Percentiles rank a stretch among this genome's conserved stretches.
These are phyloP conservation scores for Labroides dimidiatus DNA, from an alignment of 2,797 vertebrate genomes.

Conservation along the genomic window DNA sequence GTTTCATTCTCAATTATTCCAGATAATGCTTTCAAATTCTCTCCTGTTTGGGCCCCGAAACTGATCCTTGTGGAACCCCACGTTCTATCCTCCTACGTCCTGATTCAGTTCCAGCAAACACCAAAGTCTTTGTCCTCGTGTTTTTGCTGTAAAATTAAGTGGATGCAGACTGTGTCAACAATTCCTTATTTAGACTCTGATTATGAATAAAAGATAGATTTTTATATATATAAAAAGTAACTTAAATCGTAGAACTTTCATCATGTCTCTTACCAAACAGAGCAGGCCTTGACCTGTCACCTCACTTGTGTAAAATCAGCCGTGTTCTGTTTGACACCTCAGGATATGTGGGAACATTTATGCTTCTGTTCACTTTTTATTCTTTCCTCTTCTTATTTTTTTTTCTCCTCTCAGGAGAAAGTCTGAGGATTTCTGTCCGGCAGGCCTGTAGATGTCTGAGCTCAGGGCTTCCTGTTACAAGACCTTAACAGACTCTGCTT, in stretches of 20 bases:
- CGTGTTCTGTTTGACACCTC: neutral
- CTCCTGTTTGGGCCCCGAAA: too few relatives aligned
- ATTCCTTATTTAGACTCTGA: neutral
- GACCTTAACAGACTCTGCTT: conserved; percentile 65
- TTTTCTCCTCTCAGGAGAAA: conserved; percentile 45
- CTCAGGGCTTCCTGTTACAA: conserved; percentile 72
- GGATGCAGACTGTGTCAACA: neutral
- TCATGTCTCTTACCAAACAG: neutral
- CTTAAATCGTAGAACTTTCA: too few relatives aligned
- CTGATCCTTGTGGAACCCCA: too few relatives aligned
- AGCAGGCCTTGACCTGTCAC: neutral
- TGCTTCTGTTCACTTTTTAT: conserved; percentile 25
- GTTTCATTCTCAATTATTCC: too few relatives aligned
- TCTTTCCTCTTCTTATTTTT: conserved; percentile 26
- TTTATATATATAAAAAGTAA: too few relatives aligned
- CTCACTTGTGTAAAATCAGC: too few relatives aligned
- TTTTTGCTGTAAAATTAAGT: neutral
- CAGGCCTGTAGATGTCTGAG: conserved; percentile 61
- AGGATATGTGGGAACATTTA: conserved; percentile 25
- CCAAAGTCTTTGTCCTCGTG: too few relatives aligned
- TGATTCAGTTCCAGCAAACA: too few relatives aligned
- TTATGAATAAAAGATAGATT: too few relatives aligned
- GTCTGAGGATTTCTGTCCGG: conserved; percentile 47
- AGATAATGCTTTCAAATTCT: too few relatives aligned
- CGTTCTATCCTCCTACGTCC: too few relatives aligned